Percentiles rank a stretch among this genome's conserved stretches.
Evolutionary conservation across 2,888 invertebrate species (phyloP).

Genomic region (Melangyna quadrimaculata): DNA sequence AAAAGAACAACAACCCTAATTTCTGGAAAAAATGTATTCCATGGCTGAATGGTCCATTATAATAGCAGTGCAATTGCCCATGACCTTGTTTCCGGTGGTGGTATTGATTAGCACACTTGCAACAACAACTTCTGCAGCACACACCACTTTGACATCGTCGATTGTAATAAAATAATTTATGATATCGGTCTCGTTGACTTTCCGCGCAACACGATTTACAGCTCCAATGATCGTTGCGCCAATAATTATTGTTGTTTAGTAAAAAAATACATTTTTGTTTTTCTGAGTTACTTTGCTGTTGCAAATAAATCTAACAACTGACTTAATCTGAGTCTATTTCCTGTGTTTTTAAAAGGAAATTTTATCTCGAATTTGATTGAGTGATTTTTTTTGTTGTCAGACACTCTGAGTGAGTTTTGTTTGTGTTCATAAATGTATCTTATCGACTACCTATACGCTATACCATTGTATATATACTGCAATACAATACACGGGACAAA

Average conservation of each 20-base stretch:
- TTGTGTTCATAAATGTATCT: no score
- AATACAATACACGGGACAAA: no score
- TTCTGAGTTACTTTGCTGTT: not conserved
- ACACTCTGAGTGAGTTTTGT: not conserved
- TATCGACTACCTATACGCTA: no score
- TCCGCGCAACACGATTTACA: constrained; percentile 1
- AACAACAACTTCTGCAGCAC: not conserved
- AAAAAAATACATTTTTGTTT: not conserved
- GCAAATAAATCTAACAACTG: not conserved
- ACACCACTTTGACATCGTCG: not conserved
- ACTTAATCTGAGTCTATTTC: not conserved
- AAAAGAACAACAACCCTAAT: not conserved
- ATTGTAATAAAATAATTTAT: not conserved
- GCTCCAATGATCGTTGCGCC: not conserved
- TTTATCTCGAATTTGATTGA: not conserved
- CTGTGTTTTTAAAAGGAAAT: constrained; percentile 1
- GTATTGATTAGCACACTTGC: not conserved
- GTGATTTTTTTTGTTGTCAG: not conserved
- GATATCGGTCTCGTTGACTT: not conserved
- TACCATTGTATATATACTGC: no score
- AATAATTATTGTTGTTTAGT: not conserved
- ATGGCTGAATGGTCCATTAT: not conserved
- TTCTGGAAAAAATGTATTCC: not conserved
- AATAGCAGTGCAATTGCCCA: not conserved
- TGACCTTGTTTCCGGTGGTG: not conserved